phyloP scores from a whole-genome alignment of 2,113 vertebrate genomes.

The Papio anubis region DNA sequence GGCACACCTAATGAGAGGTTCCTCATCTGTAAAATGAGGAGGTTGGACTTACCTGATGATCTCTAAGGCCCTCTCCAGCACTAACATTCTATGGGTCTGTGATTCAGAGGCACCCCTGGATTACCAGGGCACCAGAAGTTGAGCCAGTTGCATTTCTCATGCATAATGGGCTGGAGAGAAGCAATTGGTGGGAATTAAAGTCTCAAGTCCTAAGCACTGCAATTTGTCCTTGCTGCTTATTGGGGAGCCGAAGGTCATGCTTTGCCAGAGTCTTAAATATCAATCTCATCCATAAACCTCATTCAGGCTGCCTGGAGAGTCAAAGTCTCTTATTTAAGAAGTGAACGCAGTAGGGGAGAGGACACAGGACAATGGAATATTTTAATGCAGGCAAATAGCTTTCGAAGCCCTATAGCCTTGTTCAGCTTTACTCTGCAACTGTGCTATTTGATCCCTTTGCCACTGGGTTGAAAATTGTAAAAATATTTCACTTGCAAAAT shows the following conservation, averaged over 20 bases:
- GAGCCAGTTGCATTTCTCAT: not conserved
- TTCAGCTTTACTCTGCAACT: conserved; percentile 44
- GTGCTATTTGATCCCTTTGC: not conserved
- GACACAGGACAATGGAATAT: not conserved
- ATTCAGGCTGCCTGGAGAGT: not conserved
- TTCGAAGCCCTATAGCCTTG: not conserved
- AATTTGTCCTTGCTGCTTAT: conserved; percentile 44
- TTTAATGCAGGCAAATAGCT: not conserved
- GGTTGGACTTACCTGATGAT: not conserved
- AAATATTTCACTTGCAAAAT: conserved; percentile 69
- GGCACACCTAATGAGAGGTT: not conserved
- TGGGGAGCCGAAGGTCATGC: conserved; percentile 57
- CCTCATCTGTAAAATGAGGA: not conserved
- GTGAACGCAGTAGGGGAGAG: not conserved
- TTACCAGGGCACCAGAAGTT: not conserved
- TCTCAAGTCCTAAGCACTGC: conserved; percentile 12
- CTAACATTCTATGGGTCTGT: not conserved
- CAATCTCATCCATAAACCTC: conserved; percentile 52
- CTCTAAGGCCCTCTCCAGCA: not conserved
- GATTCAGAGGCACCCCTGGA: not conserved
- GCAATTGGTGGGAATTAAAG: conserved; percentile 60
- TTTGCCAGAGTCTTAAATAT: conserved; percentile 63
- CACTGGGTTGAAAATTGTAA: conserved; percentile 6
- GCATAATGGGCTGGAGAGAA: conserved; percentile 36
- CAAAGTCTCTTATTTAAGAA: conserved; percentile 5